Percentiles rank a stretch among this genome's conserved stretches.
Conservation (phyloP, 2,797 vertebrate species). For the Iguana delicatissima region DNA sequence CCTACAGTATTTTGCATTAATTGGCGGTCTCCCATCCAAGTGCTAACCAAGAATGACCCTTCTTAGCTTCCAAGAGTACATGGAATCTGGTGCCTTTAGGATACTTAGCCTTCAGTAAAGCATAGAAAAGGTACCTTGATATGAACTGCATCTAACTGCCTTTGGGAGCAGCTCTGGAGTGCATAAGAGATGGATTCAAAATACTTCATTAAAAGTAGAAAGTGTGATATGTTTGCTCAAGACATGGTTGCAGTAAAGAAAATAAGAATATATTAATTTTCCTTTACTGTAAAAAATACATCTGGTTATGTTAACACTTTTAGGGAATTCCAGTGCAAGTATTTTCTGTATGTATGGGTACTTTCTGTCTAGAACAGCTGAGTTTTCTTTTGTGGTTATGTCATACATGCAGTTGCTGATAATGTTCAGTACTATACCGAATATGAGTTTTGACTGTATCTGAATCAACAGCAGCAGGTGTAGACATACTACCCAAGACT, state of each 20-base stretch:
- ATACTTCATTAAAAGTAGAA: background rate
- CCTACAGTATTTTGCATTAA: no score
- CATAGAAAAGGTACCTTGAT: background rate
- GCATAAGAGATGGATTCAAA: background rate
- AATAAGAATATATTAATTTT: background rate
- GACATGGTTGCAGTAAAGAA: background rate
- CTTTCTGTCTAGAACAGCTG: background rate
- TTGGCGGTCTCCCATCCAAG: no score
- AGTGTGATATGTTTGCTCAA: background rate
- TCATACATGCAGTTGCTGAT: background rate
- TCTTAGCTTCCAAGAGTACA: no score
- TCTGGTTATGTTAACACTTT: background rate
- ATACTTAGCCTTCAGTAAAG: background rate
- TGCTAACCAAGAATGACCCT: no score
- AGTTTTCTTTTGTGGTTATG: background rate
- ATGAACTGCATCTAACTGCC: background rate
- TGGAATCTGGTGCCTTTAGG: no score
- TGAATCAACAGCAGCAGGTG: no score
- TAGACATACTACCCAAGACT: background rate
- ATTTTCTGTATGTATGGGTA: background rate
- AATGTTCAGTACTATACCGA: background rate
- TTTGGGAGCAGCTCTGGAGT: background rate
- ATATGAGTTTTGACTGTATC: background rate
- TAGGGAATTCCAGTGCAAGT: background rate
- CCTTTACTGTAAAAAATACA: background rate